phyloP scores from a whole-genome alignment of 2,113 vertebrate genomes.

The Glaucidium brasilianum region DNA sequence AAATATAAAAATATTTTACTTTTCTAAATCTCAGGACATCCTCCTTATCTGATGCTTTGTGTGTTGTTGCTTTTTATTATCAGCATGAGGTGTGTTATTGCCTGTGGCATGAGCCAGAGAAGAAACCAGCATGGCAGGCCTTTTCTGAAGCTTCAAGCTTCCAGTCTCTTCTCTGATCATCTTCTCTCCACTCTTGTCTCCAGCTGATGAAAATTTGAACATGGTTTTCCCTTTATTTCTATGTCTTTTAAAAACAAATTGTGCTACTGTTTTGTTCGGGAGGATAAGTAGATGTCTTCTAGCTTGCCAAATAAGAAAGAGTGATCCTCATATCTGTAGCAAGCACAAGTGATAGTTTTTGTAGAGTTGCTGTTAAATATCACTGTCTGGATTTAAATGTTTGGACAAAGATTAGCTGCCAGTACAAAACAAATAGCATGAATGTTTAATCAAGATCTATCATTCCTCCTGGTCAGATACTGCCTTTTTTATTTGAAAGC shows the following conservation, averaged over 20 bases:
- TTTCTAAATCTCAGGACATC: neutral
- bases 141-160: neutral
- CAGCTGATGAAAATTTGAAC: neutral
- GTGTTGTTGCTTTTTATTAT: neutral
- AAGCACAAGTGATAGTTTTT: neutral
- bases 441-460: constrained; percentile 24
- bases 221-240: neutral
- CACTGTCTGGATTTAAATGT: constrained; percentile 31
- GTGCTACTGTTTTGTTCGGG: neutral
- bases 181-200: neutral
- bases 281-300: neutral
- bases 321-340: constrained; percentile 16
- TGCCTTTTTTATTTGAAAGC: neutral
- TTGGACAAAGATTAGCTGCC: constrained; percentile 16
- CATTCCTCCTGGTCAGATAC: neutral
- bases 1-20: neutral
- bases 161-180: neutral
- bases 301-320: constrained; percentile 10
- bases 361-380: constrained; percentile 11
- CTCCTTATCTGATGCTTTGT: neutral
- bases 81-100: neutral
- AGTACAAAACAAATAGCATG: constrained; percentile 23
- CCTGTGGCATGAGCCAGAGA: neutral
- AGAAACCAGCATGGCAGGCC: neutral
- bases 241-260: neutral